Base-by-base conservation (phyloP, 2,888 invertebrate genomes). In the Bembecia ichneumoniformis region DNA sequence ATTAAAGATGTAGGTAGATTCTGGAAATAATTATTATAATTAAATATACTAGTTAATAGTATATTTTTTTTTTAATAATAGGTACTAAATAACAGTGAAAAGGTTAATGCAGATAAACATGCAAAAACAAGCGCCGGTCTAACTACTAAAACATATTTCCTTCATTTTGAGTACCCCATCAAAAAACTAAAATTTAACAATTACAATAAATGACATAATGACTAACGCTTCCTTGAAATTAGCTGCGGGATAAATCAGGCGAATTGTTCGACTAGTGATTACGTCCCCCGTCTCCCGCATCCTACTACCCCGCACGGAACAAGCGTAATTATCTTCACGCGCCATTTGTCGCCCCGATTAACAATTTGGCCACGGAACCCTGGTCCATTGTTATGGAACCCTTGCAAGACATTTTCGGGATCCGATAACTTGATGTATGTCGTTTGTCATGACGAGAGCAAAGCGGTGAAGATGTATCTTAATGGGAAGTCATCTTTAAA, bases 291-390 rank as follows among this genome's bases (percentile, higher is more conserved):
- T 7, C 44, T 11, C 44, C 15, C 44, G 14, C 16, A 14, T 16
- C 16, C 15, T 11, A 15, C 16, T 4, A 11, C 16, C 16, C 10
- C 16, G 15, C 28, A 2, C 28, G 3, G 15, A 16, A 15, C 16
- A 15, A 17, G 52, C 51, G 62, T 72, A 75, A 77, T 77, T 76
- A 77, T 77, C 76, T 77, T 76, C 67, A 74, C 71, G 73, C 69
- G 60, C 71, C 77, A 77, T 77, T 77, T 70, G 71, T 66, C 62
- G 58, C 64, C 62, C 53, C 73, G 68, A 74, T 75, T 75, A 74
- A 71, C 75, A 68, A 74, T 74, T 74, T 66, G 28, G 66, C 68
- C 69, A 59, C 47, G 54, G 47, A 58, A 56, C 59, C 47, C 53
- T 51, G 50, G 50, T 47, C 20, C 49, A 53, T 52, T 55, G 56